Percentiles rank a stretch among this genome's conserved stretches.
These are phyloP conservation scores for Threskiornis aethiopicus DNA, from an alignment of 2,797 vertebrate species.

Conservation along the genomic window DNA sequence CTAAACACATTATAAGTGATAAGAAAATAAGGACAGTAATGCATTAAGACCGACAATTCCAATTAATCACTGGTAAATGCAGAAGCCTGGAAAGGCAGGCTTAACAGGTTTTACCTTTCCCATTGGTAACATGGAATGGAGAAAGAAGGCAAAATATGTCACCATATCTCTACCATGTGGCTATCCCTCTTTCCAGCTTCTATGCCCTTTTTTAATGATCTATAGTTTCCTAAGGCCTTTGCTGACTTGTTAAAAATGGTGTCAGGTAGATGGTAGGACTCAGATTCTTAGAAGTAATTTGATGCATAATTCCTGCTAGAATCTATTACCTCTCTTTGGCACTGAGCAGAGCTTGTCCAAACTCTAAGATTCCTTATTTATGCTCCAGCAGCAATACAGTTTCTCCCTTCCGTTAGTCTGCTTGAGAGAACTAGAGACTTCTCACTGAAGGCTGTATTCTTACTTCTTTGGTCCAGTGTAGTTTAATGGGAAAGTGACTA, in stretches of 20 bases:
- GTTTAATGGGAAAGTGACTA: neutral
- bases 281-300: neutral
- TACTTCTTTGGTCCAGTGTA: neutral
- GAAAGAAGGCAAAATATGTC: neutral
- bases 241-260: neutral
- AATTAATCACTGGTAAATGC: neutral
- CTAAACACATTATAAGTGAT: neutral
- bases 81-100: neutral
- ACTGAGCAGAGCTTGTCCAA: neutral
- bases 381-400: neutral
- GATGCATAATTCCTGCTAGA: neutral
- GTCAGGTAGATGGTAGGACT: neutral
- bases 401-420: neutral
- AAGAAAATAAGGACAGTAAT: neutral
- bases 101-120: neutral
- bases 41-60: neutral
- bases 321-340: neutral
- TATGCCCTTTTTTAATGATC: neutral
- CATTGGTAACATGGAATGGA: neutral
- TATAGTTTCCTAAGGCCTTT: neutral
- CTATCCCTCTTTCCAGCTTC: neutral
- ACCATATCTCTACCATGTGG: neutral
- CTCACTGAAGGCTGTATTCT: neutral
- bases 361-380: neutral
- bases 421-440: neutral